Percentiles rank a stretch among this genome's conserved stretches.
Evolutionary conservation across 1,140 invertebrate species (phyloP).

Genomic region (Drosophila baimaii): DNA sequence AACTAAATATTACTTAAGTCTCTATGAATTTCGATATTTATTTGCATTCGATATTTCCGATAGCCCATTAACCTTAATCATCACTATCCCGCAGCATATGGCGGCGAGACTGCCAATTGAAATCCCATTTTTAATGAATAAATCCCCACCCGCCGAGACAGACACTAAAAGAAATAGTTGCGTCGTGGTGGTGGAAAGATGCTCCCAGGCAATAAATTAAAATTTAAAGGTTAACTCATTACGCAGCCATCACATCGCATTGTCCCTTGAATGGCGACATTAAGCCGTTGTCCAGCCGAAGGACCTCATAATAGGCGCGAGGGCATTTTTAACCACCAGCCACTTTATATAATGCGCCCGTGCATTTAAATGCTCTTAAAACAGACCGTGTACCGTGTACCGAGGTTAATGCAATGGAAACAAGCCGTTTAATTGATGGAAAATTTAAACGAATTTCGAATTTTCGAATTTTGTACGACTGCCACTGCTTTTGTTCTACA

Average conservation of each 20-base stretch:
- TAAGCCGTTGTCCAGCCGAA: constrained; percentile 21
- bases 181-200: not conserved
- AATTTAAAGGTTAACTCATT: constrained; percentile 44
- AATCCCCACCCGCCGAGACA: not conserved
- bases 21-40: no score
- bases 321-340: constrained; percentile 51
- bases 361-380: constrained; percentile 71
- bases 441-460: constrained; percentile 31
- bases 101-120: constrained; percentile 39
- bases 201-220: constrained; percentile 30
- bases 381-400: constrained; percentile 15
- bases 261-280: constrained; percentile 23
- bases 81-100: not conserved
- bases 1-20: not conserved
- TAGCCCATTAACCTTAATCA: not conserved
- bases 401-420: constrained; percentile 44
- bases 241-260: constrained; percentile 41
- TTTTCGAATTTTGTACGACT: constrained; percentile 12
- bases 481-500: constrained; percentile 1
- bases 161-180: constrained; percentile 25
- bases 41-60: not conserved
- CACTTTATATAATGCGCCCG: constrained; percentile 58
- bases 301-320: constrained; percentile 52
- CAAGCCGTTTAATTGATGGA: constrained; percentile 44
- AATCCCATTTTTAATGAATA: constrained; percentile 56